Evolutionary conservation across 2,113 vertebrate genomes (phyloP).

Genomic region (Emydocephalus ijimae): DNA sequence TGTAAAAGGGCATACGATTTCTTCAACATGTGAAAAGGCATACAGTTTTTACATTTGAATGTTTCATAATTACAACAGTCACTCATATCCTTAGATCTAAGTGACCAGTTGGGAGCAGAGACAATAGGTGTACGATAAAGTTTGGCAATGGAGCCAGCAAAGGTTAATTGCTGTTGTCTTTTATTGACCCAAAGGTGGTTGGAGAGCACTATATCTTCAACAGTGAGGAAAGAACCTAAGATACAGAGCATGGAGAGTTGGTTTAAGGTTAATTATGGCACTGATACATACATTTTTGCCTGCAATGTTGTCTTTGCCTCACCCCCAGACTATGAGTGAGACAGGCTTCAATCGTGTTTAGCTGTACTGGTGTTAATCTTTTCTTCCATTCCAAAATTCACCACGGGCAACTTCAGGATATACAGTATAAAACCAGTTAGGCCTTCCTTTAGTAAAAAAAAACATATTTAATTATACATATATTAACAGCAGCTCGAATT

Average conservation of each 20-base stretch:
- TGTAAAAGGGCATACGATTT: too few species aligned
- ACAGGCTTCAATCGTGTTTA: not conserved
- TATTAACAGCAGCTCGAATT: too few species aligned
- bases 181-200: not conserved
- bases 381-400: not conserved
- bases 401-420: not conserved
- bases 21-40: too few species aligned
- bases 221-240: not conserved
- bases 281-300: not conserved
- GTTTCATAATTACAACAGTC: too few species aligned
- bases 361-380: not conserved
- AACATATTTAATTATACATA: too few species aligned
- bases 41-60: too few species aligned
- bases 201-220: not conserved
- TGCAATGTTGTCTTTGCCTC: not conserved
- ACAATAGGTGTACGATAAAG: not conserved
- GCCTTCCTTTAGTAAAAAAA: not conserved
- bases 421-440: not conserved
- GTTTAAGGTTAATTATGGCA: not conserved
- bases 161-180: not conserved
- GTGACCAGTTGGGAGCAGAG: not conserved
- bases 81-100: not conserved
- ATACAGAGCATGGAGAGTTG: not conserved
- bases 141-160: not conserved
- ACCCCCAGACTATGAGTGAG: not conserved